Evolutionary conservation across 2,113 vertebrate genomes (phyloP).

Genomic region (Vulpes vulpes): DNA sequence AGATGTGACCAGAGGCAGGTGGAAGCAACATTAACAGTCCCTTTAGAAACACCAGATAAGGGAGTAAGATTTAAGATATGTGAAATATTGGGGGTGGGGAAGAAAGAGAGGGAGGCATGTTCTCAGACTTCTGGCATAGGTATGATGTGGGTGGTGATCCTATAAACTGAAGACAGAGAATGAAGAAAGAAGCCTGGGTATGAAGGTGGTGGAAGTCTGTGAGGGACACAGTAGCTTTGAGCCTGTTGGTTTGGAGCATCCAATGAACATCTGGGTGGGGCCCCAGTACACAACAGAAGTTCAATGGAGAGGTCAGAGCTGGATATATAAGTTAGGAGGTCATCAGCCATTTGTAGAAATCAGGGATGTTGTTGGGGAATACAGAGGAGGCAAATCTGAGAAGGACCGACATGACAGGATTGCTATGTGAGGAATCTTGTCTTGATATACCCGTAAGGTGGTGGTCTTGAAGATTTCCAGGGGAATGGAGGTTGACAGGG

Average conservation of each 20-base stretch:
- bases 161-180: not conserved
- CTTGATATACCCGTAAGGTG: not conserved
- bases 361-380: not conserved
- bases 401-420: too few relatives aligned
- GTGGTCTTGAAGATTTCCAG: not conserved
- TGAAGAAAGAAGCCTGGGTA: not conserved
- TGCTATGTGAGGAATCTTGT: not conserved
- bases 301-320: not conserved
- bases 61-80: not conserved
- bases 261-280: not conserved
- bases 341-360: not conserved
- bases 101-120: not conserved
- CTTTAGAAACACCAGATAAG: not conserved
- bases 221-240: not conserved
- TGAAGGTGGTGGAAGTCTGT: not conserved
- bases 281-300: accelerated
- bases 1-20: not conserved
- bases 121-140: not conserved
- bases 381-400: not conserved
- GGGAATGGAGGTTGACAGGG: not conserved
- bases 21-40: not conserved
- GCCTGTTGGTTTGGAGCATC: not conserved
- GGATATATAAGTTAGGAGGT: too few relatives aligned
- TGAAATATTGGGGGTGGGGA: too few relatives aligned
- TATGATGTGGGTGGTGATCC: not conserved